Base-by-base conservation (phyloP, 2,888 invertebrate species). In the Seira ritae region DNA sequence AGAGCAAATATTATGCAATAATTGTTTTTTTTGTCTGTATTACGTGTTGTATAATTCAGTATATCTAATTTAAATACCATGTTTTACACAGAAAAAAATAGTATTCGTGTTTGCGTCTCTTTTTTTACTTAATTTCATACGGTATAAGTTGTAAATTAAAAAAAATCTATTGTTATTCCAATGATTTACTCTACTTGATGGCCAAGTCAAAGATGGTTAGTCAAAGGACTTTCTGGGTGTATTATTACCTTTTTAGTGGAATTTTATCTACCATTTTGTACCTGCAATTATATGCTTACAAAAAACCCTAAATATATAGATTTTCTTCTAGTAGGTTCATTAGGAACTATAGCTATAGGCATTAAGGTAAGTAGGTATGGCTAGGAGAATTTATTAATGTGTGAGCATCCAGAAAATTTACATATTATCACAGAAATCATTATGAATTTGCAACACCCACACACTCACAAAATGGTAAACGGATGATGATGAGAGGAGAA, bases 131-230 rank as follows among this genome's bases (percentile, higher is more conserved):
- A 24, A 69, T 69, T 69, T 31, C n/a, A 12, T 22, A 37, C 46
- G 71, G 50, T 71, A 55, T 55, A 55, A 55, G 55, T 55, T 55
- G 55, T 55, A 55, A 55, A 55, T 55, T 55, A 31, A 31, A 31
- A 31, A 31, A 55, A 55, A 55, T 12, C 55, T 70, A 71, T 65
- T 71, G 78, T 71, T 79, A 79, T 72, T 72, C 17, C 78, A 72
- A 79, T 79, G 62, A 71, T 55, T 79, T 65, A 66, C 23, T 70
- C 46, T 79, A 31, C 55, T 72, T 70, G 66, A 79, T 79, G 67
- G 42, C 78, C 79, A 72, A 79, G 78, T 78, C 78, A 70, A 55
- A 77, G 37, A 65, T 79, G 72, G 77, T 77, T 73, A 72, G 55
- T 66, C 23, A 37, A 65, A 73, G 31, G 42, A 65, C 42, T 65